A percentile compares a stretch with the other conserved stretches of the same genome.
These are phyloP conservation scores for Alexandromys fortis DNA, from an alignment of 2,113 vertebrate genomes.

Conservation along the genomic window DNA sequence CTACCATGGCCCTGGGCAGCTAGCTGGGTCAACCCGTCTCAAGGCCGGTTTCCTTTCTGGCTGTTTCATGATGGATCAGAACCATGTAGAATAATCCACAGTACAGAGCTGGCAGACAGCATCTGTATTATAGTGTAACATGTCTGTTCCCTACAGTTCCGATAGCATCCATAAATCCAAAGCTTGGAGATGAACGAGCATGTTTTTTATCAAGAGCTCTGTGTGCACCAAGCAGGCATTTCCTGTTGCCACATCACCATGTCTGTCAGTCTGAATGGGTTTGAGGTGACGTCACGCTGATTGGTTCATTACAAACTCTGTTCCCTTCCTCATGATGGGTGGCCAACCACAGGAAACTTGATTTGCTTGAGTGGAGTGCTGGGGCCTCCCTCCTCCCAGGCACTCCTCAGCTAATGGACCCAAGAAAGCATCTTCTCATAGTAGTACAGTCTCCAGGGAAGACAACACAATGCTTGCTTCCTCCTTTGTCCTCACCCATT, in stretches of 20 bases:
- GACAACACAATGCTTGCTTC: fast-evolving
- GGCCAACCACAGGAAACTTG: fast-evolving
- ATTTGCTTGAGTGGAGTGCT: fast-evolving
- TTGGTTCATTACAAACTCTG: fast-evolving
- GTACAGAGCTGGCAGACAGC: not conserved
- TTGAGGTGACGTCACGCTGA: not conserved
- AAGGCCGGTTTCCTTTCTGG: fast-evolving
- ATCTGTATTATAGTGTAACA: fast-evolving
- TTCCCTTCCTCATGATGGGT: not conserved
- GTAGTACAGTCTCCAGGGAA: fast-evolving
- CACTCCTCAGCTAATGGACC: not conserved
- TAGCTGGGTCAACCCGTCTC: not conserved
- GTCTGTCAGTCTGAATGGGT: not conserved
- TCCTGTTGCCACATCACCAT: fast-evolving
- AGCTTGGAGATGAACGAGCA: fast-evolving
- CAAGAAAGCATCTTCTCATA: fast-evolving
- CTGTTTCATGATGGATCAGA: too few species aligned
- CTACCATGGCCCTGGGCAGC: too few species aligned
- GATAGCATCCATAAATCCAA: fast-evolving
- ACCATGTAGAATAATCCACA: not conserved
- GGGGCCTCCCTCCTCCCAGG: not conserved
- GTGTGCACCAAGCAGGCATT: fast-evolving
- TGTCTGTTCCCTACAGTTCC: not conserved
- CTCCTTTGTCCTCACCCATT: fast-evolving
- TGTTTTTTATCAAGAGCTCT: not conserved